Percentiles rank a stretch among this genome's conserved stretches.
phyloP scores from a whole-genome alignment of 37 sponge, comb jelly and placozoan genomes.

The Oopsacas minuta region DNA sequence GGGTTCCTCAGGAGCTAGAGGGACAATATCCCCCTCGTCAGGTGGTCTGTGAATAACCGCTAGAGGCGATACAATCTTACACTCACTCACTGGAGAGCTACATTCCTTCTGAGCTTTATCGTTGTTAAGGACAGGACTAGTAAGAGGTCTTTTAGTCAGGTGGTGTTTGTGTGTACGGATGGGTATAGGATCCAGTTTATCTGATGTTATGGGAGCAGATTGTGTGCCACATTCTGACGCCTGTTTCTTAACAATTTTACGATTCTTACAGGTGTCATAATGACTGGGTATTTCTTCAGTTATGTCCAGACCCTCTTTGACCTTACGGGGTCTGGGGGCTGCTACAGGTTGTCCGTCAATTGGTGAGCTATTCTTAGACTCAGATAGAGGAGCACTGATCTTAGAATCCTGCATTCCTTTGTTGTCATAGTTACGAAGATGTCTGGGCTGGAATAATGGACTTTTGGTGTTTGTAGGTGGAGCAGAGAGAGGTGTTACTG shows the following conservation, averaged over 20 bases:
- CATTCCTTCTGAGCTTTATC: no score
- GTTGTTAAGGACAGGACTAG: neutral
- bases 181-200: neutral
- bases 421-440: neutral
- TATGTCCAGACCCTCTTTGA: neutral
- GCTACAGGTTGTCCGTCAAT: neutral
- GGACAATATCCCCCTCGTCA: neutral
- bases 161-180: no score
- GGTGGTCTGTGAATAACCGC: neutral
- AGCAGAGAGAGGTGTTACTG: neutral
- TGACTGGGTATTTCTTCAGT: neutral
- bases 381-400: neutral
- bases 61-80: neutral
- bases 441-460: neutral
- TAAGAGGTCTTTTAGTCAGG: neutral
- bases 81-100: neutral
- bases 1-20: neutral
- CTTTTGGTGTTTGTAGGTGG: no score
- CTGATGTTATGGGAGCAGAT: neutral
- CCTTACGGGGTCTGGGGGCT: neutral
- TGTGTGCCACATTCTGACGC: neutral
- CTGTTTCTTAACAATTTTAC: neutral
- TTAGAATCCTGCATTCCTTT: neutral
- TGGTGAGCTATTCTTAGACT: neutral
- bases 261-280: neutral